Conservation (phyloP, 1,140 invertebrate species). For the Drosophila biarmipes region DNA sequence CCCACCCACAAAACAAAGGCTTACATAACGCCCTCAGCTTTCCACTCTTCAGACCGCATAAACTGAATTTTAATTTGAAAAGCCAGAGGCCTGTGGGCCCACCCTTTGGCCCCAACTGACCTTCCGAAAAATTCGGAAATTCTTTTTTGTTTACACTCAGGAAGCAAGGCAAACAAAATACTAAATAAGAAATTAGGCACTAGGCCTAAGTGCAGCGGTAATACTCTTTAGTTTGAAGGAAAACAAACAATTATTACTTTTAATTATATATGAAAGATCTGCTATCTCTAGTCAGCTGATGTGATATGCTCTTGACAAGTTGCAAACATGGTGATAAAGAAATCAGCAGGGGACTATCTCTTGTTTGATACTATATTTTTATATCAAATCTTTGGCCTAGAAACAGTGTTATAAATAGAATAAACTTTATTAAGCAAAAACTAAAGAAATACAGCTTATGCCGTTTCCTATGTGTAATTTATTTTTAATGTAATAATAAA, state of each 20-base stretch:
- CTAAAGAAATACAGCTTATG: background rate
- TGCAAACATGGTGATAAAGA: background rate
- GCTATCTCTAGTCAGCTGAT: constrained; percentile 29
- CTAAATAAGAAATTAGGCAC: constrained; percentile 55
- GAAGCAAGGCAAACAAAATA: constrained; percentile 65
- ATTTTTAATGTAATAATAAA: too few species aligned
- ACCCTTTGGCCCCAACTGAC: constrained; percentile 37
- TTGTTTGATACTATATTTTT: constrained; percentile 1
- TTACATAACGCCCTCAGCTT: constrained; percentile 33
- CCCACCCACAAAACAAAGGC: constrained; percentile 43
- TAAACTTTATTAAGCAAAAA: background rate
- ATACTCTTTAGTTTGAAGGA: constrained; percentile 15
- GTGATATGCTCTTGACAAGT: background rate
- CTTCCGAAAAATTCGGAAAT: constrained; percentile 53
- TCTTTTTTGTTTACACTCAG: constrained; percentile 44
- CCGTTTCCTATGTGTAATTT: background rate
- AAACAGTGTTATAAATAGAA: background rate
- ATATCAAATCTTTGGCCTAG: background rate
- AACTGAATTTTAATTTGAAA: constrained; percentile 58
- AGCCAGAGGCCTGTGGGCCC: constrained; percentile 13
- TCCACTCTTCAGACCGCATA: constrained; percentile 44
- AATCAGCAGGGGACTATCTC: background rate
- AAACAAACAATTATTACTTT: background rate
- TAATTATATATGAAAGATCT: background rate
- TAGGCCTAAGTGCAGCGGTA: background rate